Conservation (phyloP, 2,888 invertebrate species). For the Sminthurides aquaticus region DNA sequence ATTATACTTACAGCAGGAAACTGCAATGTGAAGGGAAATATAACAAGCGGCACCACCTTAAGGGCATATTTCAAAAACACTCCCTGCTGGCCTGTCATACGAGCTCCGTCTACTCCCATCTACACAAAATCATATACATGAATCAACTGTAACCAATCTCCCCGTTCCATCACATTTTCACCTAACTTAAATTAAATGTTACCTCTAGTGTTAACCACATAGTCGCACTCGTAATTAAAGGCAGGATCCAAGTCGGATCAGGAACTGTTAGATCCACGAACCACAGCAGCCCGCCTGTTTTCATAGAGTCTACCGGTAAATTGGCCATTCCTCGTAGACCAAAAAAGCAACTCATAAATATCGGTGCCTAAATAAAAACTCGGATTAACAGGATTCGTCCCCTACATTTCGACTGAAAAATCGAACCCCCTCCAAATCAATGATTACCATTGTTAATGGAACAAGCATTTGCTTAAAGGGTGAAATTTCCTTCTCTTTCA, state of each 20-base stretch:
- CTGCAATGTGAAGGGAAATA: constrained; percentile 76
- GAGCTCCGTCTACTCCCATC: constrained; percentile 68
- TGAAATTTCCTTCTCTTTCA: constrained; percentile 73
- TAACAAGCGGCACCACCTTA: constrained; percentile 65
- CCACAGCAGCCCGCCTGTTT: constrained; percentile 83
- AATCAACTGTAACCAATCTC: no score
- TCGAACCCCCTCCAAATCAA: no score
- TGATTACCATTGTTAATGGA: constrained; percentile 70
- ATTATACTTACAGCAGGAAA: constrained; percentile 70
- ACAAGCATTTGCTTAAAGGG: constrained; percentile 71
- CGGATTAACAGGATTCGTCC: neutral
- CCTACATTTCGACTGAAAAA: no score
- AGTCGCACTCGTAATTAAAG: constrained; percentile 74
- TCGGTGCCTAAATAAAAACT: constrained; percentile 55
- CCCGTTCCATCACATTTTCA: no score
- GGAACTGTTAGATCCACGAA: constrained; percentile 82
- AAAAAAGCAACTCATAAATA: constrained; percentile 88
- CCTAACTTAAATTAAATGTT: neutral
- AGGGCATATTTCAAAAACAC: constrained; percentile 63
- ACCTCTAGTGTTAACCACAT: constrained; percentile 72
- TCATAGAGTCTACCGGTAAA: constrained; percentile 82
- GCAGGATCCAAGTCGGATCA: constrained; percentile 82
- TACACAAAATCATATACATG: constrained; percentile 43
- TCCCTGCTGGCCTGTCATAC: constrained; percentile 46
- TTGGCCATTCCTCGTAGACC: constrained; percentile 81